Evolutionary conservation across 1,140 invertebrate genomes (phyloP), one percentile per base, ranked within the genome.

Genomic region (Drosophila nebulosa): DNA sequence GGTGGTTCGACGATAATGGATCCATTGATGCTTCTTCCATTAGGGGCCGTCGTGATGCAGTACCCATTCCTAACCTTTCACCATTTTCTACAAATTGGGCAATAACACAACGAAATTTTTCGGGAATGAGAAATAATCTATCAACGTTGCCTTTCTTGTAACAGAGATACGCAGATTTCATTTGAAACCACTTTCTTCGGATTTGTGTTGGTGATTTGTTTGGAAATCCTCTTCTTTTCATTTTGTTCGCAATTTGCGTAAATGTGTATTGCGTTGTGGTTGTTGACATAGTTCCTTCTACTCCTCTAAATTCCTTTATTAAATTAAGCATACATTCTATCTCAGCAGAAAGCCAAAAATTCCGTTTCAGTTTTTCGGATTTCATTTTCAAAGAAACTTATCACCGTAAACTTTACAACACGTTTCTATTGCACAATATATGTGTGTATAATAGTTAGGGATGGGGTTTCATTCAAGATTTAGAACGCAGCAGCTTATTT

Each of bases 131-230:
- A 42, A 90, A 79, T 1, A 80, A 56, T 0, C 88, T 56, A 24
- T 90, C 88, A 1, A 78, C 65, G n/a, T 90, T 90, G 0, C 88
- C 88, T 22, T 90, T 90, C 26, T 90, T 90, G 12, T 89, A 90
- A 18, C 88, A 90, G 0, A 90, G 72, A 58, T 90, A 90, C 0
- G 88, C 88, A 4, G 88, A 90, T 36, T 90, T 90, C 88, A 90
- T 90, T 64, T 90, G 88, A 70, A 90, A 90, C 88, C 88, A 90
- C 35, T 90, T 90, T 7, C 88, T 68, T 60, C 88, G 52, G 2
- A 90, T 83, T 67, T 90, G 88, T 0, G 88, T 81, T 6, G 88
- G 83, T 0, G 83, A 79, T 69, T 90, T 90, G 24, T 90, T 90
- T 4, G 89, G 79, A 50, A 90, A 90, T 18, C 88, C 88, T 24